A percentile compares a stretch with the other conserved stretches of the same genome.
These are phyloP conservation scores for Microctonus hyperodae DNA, from an alignment of 2,888 invertebrate species.

Conservation along the genomic window DNA sequence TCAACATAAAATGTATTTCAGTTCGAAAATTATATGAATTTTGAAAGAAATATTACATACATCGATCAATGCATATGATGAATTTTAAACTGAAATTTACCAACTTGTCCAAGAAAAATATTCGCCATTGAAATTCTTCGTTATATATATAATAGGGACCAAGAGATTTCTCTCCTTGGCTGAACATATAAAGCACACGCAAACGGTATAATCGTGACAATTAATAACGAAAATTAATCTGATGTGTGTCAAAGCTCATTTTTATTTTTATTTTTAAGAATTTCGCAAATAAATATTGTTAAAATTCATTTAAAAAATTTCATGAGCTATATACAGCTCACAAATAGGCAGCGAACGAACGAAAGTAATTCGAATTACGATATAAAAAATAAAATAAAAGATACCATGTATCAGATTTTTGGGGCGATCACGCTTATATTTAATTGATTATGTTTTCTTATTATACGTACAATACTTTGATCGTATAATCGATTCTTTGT, in stretches of 20 bases:
- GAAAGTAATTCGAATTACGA: slow-evolving; percentile 37
- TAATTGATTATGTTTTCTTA: neutral
- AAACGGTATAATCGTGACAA: slow-evolving; percentile 29
- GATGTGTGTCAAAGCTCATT: neutral
- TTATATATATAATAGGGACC: slow-evolving; percentile 52
- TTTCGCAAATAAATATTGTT: neutral
- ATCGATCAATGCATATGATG: neutral
- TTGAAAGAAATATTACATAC: neutral
- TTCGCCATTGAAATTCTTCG: slow-evolving; percentile 27
- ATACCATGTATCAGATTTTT: neutral
- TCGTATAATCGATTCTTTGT: neutral
- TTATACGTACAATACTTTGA: neutral
- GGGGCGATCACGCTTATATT: slow-evolving; percentile 18
- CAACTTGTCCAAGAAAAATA: slow-evolving; percentile 20
- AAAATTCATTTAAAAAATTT: neutral
- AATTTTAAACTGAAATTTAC: slow-evolving; percentile 18
- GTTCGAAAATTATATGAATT: slow-evolving; percentile 19
- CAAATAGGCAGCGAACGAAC: slow-evolving; percentile 27
- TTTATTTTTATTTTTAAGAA: neutral
- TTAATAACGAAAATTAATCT: slow-evolving; percentile 12
- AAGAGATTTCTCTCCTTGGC: slow-evolving; percentile 53
- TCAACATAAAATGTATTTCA: neutral
- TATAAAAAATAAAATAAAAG: slow-evolving; percentile 16
- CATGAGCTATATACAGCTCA: neutral
- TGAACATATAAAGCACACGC: slow-evolving; percentile 24